Base-by-base conservation (phyloP, 2,113 vertebrate species). In the Aix galericulata region DNA sequence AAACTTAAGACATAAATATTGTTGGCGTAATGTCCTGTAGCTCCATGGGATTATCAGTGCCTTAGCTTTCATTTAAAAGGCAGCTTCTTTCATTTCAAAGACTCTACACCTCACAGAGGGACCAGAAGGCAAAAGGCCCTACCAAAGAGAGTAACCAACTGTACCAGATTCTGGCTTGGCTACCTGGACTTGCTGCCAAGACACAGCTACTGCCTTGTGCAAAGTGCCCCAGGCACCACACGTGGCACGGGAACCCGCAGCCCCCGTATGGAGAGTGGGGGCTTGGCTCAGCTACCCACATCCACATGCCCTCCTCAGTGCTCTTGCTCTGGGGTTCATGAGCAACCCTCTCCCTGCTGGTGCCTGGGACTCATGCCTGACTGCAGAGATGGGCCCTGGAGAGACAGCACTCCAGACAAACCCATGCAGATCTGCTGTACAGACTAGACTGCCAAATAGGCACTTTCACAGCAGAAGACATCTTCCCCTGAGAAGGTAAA, bases 361-460 rank as follows among this genome's bases (percentile, higher is more conserved):
- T 34, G 13, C 27, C 13, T 2, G 0, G 5, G 9, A 26, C n/a
- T 62, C 2, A 0, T 1, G 3, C 32, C 46, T 1, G 1, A 16
- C 29, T 18, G 32, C 72, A 72, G 59, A 1, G 1, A 1, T 27
- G 25, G 22, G 29, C 38, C 56, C n/a, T 8, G 63, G 48, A 48
- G 66, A 34, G 7, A 4, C 62, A 59, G 44, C 34, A 60, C 31
- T 58, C 29, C 34, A 48, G 46, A 17, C 17, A 76, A 63, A 52
- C 11, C 12, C 46, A 31, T 7, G 42, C 2, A 11, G 34, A 36
- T 22, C 25, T 36, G 2, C 3, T 63, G 55, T 11, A 23, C 22
- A 74, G 63, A 78, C 18, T 4, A 74, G 63, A 78, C 18, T 4
- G 42, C 36, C 17, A 29, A 75, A 63, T 21, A 12, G 31, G 32